These are phyloP conservation scores for Brachyptera risi DNA, from an alignment of 2,888 invertebrate genomes.

Conservation along the genomic window DNA sequence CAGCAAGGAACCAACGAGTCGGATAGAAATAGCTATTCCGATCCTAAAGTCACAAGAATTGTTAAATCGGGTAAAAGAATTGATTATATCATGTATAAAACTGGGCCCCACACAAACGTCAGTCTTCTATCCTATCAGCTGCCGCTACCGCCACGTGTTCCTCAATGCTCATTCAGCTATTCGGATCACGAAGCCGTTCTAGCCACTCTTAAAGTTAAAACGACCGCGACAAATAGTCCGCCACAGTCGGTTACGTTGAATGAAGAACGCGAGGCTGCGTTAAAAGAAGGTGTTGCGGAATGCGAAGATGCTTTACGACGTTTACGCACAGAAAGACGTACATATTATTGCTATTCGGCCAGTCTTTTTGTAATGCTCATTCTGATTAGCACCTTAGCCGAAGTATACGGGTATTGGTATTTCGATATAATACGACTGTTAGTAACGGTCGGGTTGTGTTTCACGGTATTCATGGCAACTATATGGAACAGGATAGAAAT, in stretches of 20 bases:
- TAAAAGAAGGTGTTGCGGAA: constrained; percentile 54
- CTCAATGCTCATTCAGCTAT: constrained; percentile 68
- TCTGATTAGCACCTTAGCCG: constrained; percentile 49
- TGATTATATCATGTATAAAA: constrained; percentile 80
- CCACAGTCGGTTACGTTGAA: neutral
- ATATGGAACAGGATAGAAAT: constrained; percentile 79
- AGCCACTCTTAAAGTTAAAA: constrained; percentile 48
- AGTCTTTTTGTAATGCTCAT: constrained; percentile 52
- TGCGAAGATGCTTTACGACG: constrained; percentile 54
- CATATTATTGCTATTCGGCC: constrained; percentile 52
- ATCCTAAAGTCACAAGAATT: constrained; percentile 45
- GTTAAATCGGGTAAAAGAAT: constrained; percentile 72
- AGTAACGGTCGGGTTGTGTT: constrained; percentile 61
- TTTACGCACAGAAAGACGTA: constrained; percentile 50
- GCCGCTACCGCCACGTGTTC: constrained; percentile 70
- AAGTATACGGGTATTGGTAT: constrained; percentile 31
- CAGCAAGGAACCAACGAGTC: constrained; percentile 68
- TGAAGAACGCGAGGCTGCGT: neutral
- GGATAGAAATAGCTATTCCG: constrained; percentile 78
- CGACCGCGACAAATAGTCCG: neutral
- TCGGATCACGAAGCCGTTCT: constrained; percentile 88
- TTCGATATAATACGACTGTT: constrained; percentile 28
- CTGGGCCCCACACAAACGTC: constrained; percentile 36
- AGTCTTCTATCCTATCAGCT: constrained; percentile 52
- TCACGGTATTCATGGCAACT: constrained; percentile 71